phyloP scores from a whole-genome alignment of 2,888 invertebrate genomes.

The Ophraella communa region DNA sequence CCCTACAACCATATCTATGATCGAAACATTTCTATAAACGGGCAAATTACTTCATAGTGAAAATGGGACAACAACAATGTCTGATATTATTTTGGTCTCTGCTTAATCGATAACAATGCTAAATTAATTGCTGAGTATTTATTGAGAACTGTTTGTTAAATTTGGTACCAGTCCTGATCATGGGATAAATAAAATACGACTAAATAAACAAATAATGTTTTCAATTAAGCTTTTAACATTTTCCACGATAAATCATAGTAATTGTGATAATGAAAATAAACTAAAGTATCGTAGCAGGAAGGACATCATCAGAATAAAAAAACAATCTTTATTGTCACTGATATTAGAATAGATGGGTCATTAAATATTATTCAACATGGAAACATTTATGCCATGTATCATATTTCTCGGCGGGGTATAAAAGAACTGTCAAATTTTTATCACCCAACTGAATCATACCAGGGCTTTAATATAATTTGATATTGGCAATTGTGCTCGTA shows the following conservation, averaged over 20 bases:
- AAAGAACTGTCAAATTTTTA: conserved; percentile 36
- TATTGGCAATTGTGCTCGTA: too few species aligned
- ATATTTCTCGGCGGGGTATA: conserved; percentile 28
- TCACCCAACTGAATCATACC: conserved; percentile 15
- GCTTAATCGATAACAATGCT: too few species aligned
- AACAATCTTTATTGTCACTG: conserved; percentile 32
- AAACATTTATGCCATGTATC: conserved; percentile 28
- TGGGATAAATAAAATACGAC: too few species aligned
- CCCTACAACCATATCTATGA: too few species aligned
- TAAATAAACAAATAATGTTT: too few species aligned
- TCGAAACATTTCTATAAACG: too few species aligned
- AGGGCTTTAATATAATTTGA: not conserved
- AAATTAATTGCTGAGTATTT: too few species aligned
- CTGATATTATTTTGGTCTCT: too few species aligned
- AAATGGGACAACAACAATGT: too few species aligned
- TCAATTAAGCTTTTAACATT: not conserved
- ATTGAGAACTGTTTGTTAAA: too few species aligned
- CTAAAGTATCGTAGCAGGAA: conserved; percentile 6
- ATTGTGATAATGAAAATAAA: conserved; percentile 1
- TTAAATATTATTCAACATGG: conserved; percentile 36
- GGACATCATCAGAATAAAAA: conserved; percentile 31
- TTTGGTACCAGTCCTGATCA: too few species aligned
- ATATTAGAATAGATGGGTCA: conserved; percentile 36
- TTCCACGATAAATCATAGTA: not conserved
- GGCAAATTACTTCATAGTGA: too few species aligned